phyloP scores from a whole-genome alignment of 2,113 vertebrate genomes.

The Psammodynastes pulverulentus region DNA sequence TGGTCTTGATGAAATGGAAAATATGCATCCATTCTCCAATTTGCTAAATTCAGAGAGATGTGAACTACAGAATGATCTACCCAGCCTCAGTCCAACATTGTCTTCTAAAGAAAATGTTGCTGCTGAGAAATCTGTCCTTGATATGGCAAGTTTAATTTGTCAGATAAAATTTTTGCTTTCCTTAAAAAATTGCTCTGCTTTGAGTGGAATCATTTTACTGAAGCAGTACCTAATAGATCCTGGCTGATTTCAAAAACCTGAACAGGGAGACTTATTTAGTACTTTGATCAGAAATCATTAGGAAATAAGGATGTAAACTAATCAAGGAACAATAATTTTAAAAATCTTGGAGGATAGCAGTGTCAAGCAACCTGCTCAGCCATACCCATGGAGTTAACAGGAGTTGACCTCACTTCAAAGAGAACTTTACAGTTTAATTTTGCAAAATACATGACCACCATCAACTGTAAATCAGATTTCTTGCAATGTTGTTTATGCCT shows the following conservation, averaged over 20 bases:
- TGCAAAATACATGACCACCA: not conserved
- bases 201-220: not conserved
- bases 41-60: constrained; percentile 42
- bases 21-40: constrained; percentile 64
- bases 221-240: not conserved
- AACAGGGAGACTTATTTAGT: not conserved
- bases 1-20: constrained; percentile 64
- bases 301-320: not conserved
- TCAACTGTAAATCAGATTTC: not conserved
- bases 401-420: not conserved
- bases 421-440: not conserved
- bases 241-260: not conserved
- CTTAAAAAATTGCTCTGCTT: not conserved
- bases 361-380: not conserved
- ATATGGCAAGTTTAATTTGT: constrained; percentile 65
- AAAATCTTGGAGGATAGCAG: not conserved
- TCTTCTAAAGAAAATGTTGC: constrained; percentile 45
- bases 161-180: constrained; percentile 47
- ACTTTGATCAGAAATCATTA: not conserved
- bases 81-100: constrained; percentile 16
- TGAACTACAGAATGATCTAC: constrained; percentile 59
- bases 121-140: constrained; percentile 53
- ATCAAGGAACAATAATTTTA: not conserved
- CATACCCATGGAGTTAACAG: not conserved
- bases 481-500: not conserved